phyloP scores from a whole-genome alignment of 1,140 invertebrate species.

The Pseudomyrmex concolor region DNA sequence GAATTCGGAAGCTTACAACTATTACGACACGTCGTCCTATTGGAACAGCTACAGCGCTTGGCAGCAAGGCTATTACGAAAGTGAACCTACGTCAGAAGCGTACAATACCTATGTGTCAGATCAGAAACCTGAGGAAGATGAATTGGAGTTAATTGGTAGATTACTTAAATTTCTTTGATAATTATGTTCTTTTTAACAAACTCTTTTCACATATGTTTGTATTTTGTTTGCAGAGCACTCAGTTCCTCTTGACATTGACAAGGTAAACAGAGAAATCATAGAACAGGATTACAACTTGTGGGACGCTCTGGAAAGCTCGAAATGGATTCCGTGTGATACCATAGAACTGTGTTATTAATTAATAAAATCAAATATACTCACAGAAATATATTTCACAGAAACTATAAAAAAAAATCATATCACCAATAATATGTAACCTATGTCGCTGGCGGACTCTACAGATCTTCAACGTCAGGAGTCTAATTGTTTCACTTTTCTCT shows the following conservation, averaged over 20 bases:
- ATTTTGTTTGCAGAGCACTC: constrained; percentile 89
- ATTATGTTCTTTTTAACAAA: not conserved
- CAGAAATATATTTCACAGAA: not conserved
- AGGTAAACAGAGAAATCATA: constrained; percentile 90
- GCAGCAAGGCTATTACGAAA: constrained; percentile 85
- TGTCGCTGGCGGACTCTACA: too few relatives aligned
- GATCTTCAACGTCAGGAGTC: constrained; percentile 68
- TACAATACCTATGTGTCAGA: constrained; percentile 82
- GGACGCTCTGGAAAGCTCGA: constrained; percentile 92
- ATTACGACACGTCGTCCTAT: constrained; percentile 84
- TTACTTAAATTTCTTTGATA: constrained; percentile 23
- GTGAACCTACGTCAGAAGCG: constrained; percentile 82
- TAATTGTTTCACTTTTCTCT: constrained; percentile 72
- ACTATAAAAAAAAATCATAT: not conserved
- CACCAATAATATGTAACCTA: too few relatives aligned
- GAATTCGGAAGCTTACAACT: constrained; percentile 83
- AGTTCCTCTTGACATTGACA: constrained; percentile 89
- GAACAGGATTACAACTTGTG: constrained; percentile 91
- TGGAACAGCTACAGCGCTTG: constrained; percentile 85
- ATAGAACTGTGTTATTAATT: constrained; percentile 85
- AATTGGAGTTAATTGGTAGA: constrained; percentile 88
- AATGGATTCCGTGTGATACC: constrained; percentile 90
- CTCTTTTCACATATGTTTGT: not conserved
- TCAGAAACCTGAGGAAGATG: constrained; percentile 86
- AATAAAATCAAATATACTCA: constrained; percentile 5